These are phyloP conservation scores for Proterorhinus semilunaris DNA, from an alignment of 2,113 vertebrate genomes.

Conservation along the genomic window DNA sequence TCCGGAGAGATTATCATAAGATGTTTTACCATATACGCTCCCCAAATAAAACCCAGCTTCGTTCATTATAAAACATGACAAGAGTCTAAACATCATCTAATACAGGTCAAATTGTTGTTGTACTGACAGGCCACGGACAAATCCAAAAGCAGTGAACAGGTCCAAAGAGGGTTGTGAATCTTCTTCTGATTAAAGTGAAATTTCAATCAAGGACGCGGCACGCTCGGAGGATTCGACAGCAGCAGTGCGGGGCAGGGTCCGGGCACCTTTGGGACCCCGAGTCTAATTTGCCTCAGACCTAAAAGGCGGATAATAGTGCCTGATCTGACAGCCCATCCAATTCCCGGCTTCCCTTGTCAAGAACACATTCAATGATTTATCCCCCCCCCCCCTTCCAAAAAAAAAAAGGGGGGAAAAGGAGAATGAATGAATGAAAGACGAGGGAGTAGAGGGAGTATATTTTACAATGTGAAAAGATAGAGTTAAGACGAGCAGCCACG, in stretches of 20 bases:
- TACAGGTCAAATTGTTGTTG: slow-evolving; percentile 24
- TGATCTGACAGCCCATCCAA: slow-evolving; percentile 69
- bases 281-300: slow-evolving; percentile 72
- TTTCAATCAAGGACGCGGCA: slow-evolving; percentile 65
- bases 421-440: slow-evolving; percentile 50
- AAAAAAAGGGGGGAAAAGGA: slow-evolving; percentile 56
- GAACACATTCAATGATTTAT: slow-evolving; percentile 61
- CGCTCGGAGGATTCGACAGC: slow-evolving; percentile 49
- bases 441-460: slow-evolving; percentile 23
- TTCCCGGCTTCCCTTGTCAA: slow-evolving; percentile 70
- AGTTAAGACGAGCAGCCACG: slow-evolving; percentile 16
- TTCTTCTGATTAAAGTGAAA: slow-evolving; percentile 67
- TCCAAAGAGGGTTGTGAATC: slow-evolving; percentile 47
- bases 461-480: slow-evolving; percentile 56
- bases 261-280: slow-evolving; percentile 61
- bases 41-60: background rate
- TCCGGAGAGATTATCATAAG: background rate
- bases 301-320: slow-evolving; percentile 70
- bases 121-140: slow-evolving; percentile 49
- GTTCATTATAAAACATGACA: background rate
- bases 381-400: background rate
- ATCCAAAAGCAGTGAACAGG: slow-evolving; percentile 48
- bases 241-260: slow-evolving; percentile 46
- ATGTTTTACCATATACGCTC: background rate
- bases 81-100: slow-evolving; percentile 1